Evolutionary conservation across 2,888 invertebrate species (phyloP).

Genomic region (Ichneumon xanthorius): DNA sequence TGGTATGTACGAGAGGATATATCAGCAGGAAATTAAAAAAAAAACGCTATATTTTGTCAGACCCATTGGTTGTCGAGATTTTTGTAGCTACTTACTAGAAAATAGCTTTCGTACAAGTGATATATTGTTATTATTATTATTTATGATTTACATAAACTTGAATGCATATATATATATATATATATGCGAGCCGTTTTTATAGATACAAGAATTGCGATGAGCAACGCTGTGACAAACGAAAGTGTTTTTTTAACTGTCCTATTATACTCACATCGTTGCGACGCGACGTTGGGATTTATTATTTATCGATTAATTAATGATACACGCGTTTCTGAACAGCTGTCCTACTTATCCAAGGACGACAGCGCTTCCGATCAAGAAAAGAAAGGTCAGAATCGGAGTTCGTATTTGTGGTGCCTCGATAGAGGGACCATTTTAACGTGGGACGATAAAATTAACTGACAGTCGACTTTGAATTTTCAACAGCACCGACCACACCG

Average conservation of each 20-base stretch:
- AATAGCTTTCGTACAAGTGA: no score
- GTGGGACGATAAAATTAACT: background rate
- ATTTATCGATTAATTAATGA: background rate
- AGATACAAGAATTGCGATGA: background rate
- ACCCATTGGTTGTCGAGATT: background rate
- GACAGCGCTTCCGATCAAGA: constrained; percentile 81
- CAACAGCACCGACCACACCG: constrained; percentile 78
- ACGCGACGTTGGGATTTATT: background rate
- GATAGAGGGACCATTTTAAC: background rate
- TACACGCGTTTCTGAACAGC: constrained; percentile 70
- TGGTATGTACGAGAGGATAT: constrained; percentile 75
- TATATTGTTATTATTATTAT: no score
- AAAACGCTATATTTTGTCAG: background rate
- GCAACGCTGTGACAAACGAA: background rate
- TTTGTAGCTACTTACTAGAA: background rate
- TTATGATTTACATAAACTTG: no score
- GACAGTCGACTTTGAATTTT: constrained; percentile 8
- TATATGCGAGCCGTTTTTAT: background rate
- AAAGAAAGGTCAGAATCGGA: constrained; percentile 78
- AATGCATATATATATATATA: no score
- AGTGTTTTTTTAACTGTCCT: background rate
- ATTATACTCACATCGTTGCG: background rate
- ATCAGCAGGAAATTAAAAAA: background rate
- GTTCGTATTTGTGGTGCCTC: background rate
- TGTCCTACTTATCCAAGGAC: constrained; percentile 83